A percentile compares a stretch with the other conserved stretches of the same genome.
phyloP scores from a whole-genome alignment of 2,797 vertebrate species.

The Geotrypetes seraphini region DNA sequence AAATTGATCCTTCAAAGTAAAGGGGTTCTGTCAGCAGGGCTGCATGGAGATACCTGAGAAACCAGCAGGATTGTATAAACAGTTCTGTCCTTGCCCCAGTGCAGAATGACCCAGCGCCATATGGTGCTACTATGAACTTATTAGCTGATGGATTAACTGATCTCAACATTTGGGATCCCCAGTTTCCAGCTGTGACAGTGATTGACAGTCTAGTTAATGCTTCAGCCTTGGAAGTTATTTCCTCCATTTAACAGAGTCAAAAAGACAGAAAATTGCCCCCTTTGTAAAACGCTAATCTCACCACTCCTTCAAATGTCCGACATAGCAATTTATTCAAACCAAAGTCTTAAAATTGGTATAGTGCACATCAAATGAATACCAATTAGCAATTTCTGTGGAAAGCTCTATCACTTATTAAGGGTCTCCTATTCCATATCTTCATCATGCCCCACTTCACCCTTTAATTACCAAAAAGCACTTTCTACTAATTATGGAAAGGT shows the following conservation, averaged over 20 bases:
- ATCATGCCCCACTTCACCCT: constrained; percentile 54
- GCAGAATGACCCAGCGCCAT: constrained; percentile 75
- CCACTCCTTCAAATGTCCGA: constrained; percentile 50
- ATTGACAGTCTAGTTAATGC: constrained; percentile 67
- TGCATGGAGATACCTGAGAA: constrained; percentile 86
- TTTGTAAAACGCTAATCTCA: constrained; percentile 65
- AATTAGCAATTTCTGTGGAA: constrained; percentile 63
- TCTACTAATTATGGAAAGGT: constrained; percentile 48
- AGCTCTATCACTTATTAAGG: constrained; percentile 47
- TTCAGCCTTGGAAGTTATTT: constrained; percentile 67
- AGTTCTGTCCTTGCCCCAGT: constrained; percentile 77
- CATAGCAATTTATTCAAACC: constrained; percentile 57
- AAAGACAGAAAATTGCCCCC: constrained; percentile 62
- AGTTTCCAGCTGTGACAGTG: constrained; percentile 73
- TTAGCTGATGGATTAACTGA: constrained; percentile 90
- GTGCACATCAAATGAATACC: constrained; percentile 56
- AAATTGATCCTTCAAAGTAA: constrained; percentile 87
- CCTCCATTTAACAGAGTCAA: constrained; percentile 60
- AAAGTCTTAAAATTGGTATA: constrained; percentile 60
- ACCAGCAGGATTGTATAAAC: constrained; percentile 86
- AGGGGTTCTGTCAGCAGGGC: constrained; percentile 67
- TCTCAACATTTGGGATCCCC: constrained; percentile 65
- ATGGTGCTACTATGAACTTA: constrained; percentile 96
- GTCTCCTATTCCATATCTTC: constrained; percentile 57
- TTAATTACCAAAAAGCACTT: constrained; percentile 52